Percentiles rank a stretch among this genome's conserved stretches.
Evolutionary conservation across 1,140 invertebrate species (phyloP).

Genomic region (Stegodyphus dumicola): DNA sequence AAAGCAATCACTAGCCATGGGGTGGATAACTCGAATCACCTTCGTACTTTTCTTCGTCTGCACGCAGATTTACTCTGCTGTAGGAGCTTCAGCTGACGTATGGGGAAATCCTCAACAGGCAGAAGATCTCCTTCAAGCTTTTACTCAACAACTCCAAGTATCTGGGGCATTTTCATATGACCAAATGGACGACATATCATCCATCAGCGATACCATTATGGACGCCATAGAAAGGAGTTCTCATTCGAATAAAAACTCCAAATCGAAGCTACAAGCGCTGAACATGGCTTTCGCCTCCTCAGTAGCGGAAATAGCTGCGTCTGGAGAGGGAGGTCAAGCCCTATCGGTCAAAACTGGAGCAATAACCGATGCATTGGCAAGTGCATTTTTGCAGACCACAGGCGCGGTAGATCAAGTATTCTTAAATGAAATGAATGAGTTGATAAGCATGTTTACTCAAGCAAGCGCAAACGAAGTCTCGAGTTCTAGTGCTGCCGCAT

Average conservation of each 20-base stretch:
- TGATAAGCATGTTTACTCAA: slow-evolving; percentile 21
- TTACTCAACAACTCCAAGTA: neutral
- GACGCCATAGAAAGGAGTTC: neutral
- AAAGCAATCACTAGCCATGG: neutral
- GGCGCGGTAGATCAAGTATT: neutral
- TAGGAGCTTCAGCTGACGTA: too few relatives aligned
- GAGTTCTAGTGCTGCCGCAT: neutral
- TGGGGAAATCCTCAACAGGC: neutral
- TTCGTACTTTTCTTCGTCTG: neutral
- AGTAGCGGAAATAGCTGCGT: slow-evolving; percentile 14
- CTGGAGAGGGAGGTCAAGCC: neutral
- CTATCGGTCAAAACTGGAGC: neutral
- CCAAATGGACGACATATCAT: slow-evolving; percentile 1
- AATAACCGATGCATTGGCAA: neutral
- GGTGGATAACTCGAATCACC: neutral
- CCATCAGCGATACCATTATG: neutral
- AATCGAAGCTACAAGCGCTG: slow-evolving; percentile 9
- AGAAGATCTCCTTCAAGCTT: slow-evolving; percentile 1
- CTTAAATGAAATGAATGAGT: neutral
- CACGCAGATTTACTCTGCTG: neutral
- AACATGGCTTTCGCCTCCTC: slow-evolving; percentile 42
- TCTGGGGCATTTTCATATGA: neutral
- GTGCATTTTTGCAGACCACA: slow-evolving; percentile 22
- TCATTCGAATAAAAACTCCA: neutral
- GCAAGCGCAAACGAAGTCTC: slow-evolving; percentile 1